These are phyloP conservation scores for Phyllotreta striolata DNA, from an alignment of 2,888 invertebrate species.

Conservation along the genomic window DNA sequence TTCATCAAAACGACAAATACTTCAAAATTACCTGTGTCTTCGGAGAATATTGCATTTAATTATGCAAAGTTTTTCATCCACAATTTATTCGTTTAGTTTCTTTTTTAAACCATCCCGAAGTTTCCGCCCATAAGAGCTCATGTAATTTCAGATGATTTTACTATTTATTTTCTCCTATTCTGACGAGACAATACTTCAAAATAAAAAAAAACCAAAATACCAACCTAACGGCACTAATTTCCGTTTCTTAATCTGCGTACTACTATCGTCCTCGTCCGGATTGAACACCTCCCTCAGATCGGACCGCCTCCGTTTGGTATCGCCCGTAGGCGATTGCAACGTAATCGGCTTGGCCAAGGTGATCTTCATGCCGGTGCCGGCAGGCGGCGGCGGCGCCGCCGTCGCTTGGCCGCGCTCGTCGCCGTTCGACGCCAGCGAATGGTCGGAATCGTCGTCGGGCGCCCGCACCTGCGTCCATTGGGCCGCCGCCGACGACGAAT, in stretches of 20 bases:
- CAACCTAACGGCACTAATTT: constrained; percentile 80
- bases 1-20: too few species aligned
- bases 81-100: too few species aligned
- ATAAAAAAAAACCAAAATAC: constrained; percentile 20
- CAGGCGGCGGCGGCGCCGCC: constrained; percentile 49
- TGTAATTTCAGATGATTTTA: too few species aligned
- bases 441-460: constrained; percentile 62
- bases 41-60: too few species aligned
- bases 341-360: constrained; percentile 60
- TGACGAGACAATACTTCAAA: background rate
- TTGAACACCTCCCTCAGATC: constrained; percentile 87
- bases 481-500: constrained; percentile 33
- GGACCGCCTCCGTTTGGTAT: constrained; percentile 73
- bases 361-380: constrained; percentile 59
- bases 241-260: constrained; percentile 70
- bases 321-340: constrained; percentile 58
- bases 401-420: constrained; percentile 54
- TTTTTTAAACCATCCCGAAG: too few species aligned
- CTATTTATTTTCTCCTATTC: too few species aligned
- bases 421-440: constrained; percentile 60
- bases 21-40: too few species aligned
- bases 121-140: too few species aligned
- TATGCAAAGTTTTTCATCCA: too few species aligned
- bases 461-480: constrained; percentile 60
- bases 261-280: constrained; percentile 78